phyloP scores from a whole-genome alignment of 2,113 vertebrate species.

The Kryptolebias marmoratus region DNA sequence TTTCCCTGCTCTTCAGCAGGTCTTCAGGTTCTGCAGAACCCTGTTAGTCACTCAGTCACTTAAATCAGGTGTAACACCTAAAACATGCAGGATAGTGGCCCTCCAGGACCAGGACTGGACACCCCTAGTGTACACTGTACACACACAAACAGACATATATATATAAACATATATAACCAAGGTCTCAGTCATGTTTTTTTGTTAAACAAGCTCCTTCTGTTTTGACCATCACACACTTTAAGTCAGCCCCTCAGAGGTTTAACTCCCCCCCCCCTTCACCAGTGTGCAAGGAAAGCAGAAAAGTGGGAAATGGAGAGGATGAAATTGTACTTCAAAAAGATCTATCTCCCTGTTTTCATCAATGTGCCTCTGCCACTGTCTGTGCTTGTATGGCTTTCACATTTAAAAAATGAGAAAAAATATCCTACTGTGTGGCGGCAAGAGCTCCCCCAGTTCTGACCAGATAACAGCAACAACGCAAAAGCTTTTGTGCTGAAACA shows the following conservation, averaged over 20 bases:
- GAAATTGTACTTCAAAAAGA: slow-evolving; percentile 70
- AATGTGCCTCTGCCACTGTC: slow-evolving; percentile 12
- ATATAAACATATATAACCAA: too few species aligned
- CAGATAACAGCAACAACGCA: slow-evolving; percentile 49
- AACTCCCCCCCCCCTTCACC: slow-evolving; percentile 18
- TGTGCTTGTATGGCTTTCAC: slow-evolving; percentile 19
- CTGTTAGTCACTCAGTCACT: too few species aligned
- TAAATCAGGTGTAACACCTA: too few species aligned
- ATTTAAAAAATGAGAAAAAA: slow-evolving; percentile 20
- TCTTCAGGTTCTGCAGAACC: too few species aligned
- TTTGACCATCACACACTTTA: slow-evolving; percentile 27
- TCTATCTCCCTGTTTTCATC: slow-evolving; percentile 53
- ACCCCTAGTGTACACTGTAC: too few species aligned
- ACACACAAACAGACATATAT: too few species aligned
- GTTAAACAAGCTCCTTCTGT: slow-evolving; percentile 2
- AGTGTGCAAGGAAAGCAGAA: slow-evolving; percentile 25
- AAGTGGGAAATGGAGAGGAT: slow-evolving; percentile 40
- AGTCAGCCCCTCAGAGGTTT: slow-evolving; percentile 34
- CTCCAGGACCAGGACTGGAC: too few species aligned
- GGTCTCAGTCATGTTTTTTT: not conserved
- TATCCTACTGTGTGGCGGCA: slow-evolving; percentile 35
- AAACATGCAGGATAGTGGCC: too few species aligned
- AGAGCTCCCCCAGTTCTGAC: slow-evolving; percentile 34
- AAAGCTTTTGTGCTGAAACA: slow-evolving; percentile 20
- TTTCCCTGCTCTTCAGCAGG: too few species aligned